Evolutionary conservation across 2,888 invertebrate genomes (phyloP).

Genomic region (Protophormia terraenovae): DNA sequence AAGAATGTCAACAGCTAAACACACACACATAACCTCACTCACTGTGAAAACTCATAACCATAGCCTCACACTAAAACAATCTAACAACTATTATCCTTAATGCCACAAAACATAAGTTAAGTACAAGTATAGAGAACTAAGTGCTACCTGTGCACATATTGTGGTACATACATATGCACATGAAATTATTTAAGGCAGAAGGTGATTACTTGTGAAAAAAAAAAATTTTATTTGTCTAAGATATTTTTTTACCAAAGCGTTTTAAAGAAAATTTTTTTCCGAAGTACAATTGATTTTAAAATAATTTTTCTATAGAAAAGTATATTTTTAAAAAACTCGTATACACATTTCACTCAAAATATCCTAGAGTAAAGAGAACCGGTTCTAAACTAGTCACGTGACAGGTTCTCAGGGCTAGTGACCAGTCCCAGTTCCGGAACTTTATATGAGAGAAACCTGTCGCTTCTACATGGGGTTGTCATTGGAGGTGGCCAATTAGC

Average conservation of each 20-base stretch:
- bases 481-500: too few relatives aligned
- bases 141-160: not conserved
- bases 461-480: too few relatives aligned
- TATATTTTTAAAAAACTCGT: too few relatives aligned
- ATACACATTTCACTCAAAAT: too few relatives aligned
- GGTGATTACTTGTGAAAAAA: too few relatives aligned
- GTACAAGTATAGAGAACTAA: not conserved
- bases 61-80: not conserved
- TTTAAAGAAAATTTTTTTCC: not conserved
- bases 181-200: not conserved
- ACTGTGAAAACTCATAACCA: not conserved
- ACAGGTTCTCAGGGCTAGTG: too few relatives aligned
- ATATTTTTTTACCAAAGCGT: not conserved
- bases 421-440: too few relatives aligned
- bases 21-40: not conserved
- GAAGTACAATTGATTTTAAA: too few relatives aligned
- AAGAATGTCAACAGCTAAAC: not conserved
- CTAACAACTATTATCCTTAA: not conserved
- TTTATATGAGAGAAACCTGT: too few relatives aligned
- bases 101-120: slow-evolving; percentile 1
- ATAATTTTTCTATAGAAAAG: not conserved
- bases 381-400: too few relatives aligned
- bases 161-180: too few relatives aligned
- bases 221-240: not conserved
- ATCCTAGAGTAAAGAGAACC: too few relatives aligned